Evolutionary conservation across 1,140 invertebrate species (phyloP).

Genomic region (Pissodes strobi): DNA sequence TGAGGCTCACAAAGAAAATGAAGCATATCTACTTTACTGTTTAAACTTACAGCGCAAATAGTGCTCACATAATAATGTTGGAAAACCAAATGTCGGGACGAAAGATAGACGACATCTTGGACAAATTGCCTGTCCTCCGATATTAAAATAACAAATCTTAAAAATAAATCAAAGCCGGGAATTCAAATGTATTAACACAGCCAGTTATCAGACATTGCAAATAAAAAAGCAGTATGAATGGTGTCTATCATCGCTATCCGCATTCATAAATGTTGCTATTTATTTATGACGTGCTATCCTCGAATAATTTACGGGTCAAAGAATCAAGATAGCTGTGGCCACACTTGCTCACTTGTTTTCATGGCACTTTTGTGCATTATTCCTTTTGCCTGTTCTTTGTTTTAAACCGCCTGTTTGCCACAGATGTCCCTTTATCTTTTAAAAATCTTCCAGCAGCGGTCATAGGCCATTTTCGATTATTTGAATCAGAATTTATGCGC

Average conservation of each 20-base stretch:
- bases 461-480: conserved; percentile 6
- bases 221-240: conserved; percentile 44
- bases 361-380: conserved; percentile 26
- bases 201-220: conserved; percentile 3
- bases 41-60: too few species aligned
- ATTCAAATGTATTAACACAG: too few species aligned
- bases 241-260: conserved; percentile 42
- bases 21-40: too few species aligned
- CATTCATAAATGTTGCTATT: conserved; percentile 51
- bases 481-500: not conserved
- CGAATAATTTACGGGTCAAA: conserved; percentile 52
- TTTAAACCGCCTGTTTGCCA: conserved; percentile 30
- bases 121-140: too few species aligned
- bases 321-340: conserved; percentile 43
- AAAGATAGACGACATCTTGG: too few species aligned
- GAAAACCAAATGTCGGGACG: too few species aligned
- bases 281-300: conserved; percentile 52
- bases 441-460: conserved; percentile 8
- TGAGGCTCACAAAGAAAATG: too few species aligned
- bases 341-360: conserved; percentile 44
- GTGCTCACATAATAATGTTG: too few species aligned
- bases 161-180: too few species aligned
- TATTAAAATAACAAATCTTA: too few species aligned
- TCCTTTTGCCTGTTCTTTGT: conserved; percentile 32
- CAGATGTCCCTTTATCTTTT: conserved; percentile 28